These are phyloP conservation scores for Andrena trimmerana DNA, from an alignment of 2,888 invertebrate species.

Conservation along the genomic window DNA sequence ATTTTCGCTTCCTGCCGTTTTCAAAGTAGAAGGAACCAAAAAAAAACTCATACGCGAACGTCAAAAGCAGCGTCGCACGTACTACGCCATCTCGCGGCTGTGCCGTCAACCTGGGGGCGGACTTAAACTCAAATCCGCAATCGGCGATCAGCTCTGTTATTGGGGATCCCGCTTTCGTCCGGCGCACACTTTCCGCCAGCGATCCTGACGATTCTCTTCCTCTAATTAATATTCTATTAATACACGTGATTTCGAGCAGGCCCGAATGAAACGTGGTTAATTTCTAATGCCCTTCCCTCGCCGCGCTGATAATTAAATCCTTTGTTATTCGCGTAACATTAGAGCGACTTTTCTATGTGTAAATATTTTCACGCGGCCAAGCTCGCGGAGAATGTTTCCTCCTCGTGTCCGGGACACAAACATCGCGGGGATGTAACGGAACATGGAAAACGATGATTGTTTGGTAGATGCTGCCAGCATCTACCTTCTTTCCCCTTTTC, in stretches of 20 bases:
- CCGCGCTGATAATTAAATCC: not conserved
- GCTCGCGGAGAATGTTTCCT: not conserved
- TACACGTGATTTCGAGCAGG: not conserved
- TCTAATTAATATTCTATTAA: conserved; percentile 17
- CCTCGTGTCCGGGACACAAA: too few relatives aligned
- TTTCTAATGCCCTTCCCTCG: not conserved
- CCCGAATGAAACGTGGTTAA: not conserved
- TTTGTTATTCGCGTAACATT: not conserved
- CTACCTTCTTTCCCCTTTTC: not conserved
- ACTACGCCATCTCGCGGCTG: conserved; percentile 78
- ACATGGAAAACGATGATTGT: not conserved
- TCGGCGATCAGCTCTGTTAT: conserved; percentile 21
- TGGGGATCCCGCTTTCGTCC: not conserved
- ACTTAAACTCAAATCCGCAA: conserved; percentile 52
- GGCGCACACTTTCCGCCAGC: not conserved
- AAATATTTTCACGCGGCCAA: not conserved
- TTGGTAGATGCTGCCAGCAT: too few relatives aligned
- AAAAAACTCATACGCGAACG: conserved; percentile 76
- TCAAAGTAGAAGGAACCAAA: conserved; percentile 71
- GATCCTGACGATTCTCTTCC: not conserved
- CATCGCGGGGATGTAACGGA: not conserved
- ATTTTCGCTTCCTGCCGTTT: conserved; percentile 73
- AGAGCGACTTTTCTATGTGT: not conserved
- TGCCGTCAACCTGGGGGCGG: conserved; percentile 11
- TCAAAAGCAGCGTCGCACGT: conserved; percentile 82